Evolutionary conservation across 2,113 vertebrate genomes (phyloP).

Genomic region (Emydocephalus ijimae): DNA sequence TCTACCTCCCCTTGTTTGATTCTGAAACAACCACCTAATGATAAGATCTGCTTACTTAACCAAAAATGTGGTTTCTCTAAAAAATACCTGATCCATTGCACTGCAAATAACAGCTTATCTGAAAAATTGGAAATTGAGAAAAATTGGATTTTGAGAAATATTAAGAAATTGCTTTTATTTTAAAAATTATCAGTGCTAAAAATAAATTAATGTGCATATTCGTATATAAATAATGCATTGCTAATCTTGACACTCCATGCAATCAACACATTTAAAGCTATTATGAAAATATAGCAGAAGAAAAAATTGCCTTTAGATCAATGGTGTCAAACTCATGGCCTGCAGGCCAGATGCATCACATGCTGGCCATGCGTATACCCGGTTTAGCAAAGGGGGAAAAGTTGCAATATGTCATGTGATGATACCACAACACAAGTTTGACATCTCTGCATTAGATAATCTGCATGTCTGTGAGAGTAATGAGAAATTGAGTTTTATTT

Average conservation of each 20-base stretch:
- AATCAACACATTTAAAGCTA: constrained; percentile 56
- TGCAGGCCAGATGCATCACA: too few species aligned
- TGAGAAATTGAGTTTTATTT: not conserved
- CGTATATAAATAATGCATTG: constrained; percentile 58
- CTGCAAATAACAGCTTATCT: constrained; percentile 45
- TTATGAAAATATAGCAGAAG: constrained; percentile 47
- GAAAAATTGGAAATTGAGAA: constrained; percentile 38
- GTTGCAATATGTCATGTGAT: too few species aligned
- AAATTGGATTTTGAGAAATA: too few species aligned
- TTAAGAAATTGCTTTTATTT: constrained; percentile 47
- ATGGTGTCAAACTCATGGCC: too few species aligned
- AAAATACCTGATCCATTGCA: not conserved
- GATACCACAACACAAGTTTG: too few species aligned
- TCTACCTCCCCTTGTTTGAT: not conserved
- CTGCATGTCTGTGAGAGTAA: not conserved
- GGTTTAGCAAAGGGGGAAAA: too few species aligned
- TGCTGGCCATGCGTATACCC: too few species aligned
- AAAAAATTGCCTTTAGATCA: constrained; percentile 24
- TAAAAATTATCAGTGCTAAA: constrained; percentile 43
- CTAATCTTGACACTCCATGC: constrained; percentile 52
- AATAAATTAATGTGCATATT: constrained; percentile 53
- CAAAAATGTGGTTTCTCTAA: not conserved
- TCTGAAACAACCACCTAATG: not conserved
- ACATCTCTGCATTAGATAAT: not conserved
- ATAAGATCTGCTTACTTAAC: not conserved